These are phyloP conservation scores for Oceanodroma leucorhoa DNA, from an alignment of 2,797 vertebrate species.

Conservation along the genomic window DNA sequence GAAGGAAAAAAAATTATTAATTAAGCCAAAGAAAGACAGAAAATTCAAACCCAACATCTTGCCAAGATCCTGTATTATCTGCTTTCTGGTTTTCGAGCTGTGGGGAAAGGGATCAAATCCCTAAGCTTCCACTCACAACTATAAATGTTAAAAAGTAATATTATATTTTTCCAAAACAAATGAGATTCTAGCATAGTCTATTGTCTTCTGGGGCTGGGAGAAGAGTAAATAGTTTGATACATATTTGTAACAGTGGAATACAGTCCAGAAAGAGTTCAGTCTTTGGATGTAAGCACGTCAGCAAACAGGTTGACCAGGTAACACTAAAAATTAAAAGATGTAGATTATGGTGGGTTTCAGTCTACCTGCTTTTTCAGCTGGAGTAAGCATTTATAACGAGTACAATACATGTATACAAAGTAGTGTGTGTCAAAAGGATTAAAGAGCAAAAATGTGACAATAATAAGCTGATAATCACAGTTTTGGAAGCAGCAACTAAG, in stretches of 20 bases:
- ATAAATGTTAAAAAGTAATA: not conserved
- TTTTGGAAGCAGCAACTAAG: not conserved
- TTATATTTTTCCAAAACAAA: not conserved
- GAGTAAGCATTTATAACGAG: not conserved
- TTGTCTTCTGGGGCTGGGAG: not conserved
- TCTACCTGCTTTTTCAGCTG: not conserved
- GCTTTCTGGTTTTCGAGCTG: not conserved
- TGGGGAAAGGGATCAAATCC: not conserved
- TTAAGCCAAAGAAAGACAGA: not conserved
- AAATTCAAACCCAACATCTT: not conserved
- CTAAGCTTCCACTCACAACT: not conserved
- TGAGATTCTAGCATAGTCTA: not conserved
- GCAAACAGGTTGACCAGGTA: not conserved
- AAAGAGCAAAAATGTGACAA: not conserved
- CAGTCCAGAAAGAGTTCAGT: not conserved
- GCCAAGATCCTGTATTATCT: not conserved
- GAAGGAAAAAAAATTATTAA: not conserved
- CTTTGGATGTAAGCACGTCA: not conserved
- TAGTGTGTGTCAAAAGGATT: not conserved
- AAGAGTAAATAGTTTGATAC: not conserved
- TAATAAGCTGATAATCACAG: not conserved
- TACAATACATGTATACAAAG: accelerated
- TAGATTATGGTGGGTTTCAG: not conserved
- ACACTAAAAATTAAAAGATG: not conserved
- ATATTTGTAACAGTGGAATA: not conserved